phyloP scores from a whole-genome alignment of 2,797 vertebrate species.

The Balearica regulorum region DNA sequence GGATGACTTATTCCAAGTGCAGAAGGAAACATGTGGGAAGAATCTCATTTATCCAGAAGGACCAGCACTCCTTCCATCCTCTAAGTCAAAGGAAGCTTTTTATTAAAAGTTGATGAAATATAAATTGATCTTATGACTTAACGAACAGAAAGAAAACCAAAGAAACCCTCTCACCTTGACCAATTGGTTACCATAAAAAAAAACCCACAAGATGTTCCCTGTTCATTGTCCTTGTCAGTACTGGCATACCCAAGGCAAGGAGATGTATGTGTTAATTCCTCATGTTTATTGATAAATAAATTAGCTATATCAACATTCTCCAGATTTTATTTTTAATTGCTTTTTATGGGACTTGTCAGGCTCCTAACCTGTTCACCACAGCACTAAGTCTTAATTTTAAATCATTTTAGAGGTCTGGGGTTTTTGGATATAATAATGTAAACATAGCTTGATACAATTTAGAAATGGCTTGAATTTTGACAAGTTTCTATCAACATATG shows the following conservation, averaged over 20 bases:
- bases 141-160: not conserved
- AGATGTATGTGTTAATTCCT: not conserved
- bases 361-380: not conserved
- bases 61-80: not conserved
- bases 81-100: not conserved
- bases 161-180: constrained; percentile 38
- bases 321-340: not conserved
- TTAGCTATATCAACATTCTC: not conserved
- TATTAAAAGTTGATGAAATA: not conserved
- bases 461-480: not conserved
- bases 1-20: not conserved
- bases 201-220: constrained; percentile 42
- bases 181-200: constrained; percentile 65
- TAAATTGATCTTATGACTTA: not conserved
- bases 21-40: not conserved
- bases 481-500: not conserved
- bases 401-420: not conserved
- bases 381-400: not conserved
- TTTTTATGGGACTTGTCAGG: not conserved
- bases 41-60: not conserved
- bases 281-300: not conserved
- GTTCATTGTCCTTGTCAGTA: constrained; percentile 59
- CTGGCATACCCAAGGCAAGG: constrained; percentile 35
- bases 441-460: not conserved
- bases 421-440: not conserved